These are phyloP conservation scores for Cetonia aurata DNA, from an alignment of 2,888 invertebrate species.

Conservation along the genomic window DNA sequence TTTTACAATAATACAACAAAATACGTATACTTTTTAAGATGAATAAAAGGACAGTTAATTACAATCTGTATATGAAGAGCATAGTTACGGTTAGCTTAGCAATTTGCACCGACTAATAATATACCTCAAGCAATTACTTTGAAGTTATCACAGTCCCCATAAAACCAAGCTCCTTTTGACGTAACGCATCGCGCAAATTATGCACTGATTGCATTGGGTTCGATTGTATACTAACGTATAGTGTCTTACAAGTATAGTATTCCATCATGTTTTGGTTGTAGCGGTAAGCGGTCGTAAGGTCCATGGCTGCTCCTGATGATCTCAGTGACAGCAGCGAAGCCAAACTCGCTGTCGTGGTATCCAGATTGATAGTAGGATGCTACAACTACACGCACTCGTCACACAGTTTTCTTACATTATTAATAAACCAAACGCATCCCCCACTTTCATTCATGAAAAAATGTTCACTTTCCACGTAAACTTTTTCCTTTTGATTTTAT, in stretches of 20 bases:
- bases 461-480: constrained; percentile 47
- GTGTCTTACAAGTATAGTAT: constrained; percentile 93
- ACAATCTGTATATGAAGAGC: too few species aligned
- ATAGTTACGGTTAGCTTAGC: too few species aligned
- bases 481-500: background rate
- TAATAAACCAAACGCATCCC: constrained; percentile 2
- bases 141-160: too few species aligned
- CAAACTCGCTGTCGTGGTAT: constrained; percentile 71
- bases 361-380: constrained; percentile 70
- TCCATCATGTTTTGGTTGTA: constrained; percentile 99
- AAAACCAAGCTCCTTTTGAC: too few species aligned
- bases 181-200: too few species aligned
- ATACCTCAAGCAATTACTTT: too few species aligned
- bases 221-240: constrained; percentile 20
- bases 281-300: constrained; percentile 93
- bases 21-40: too few species aligned
- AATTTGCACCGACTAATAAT: too few species aligned
- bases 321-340: constrained; percentile 76
- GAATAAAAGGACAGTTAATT: too few species aligned
- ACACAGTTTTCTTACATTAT: constrained; percentile 35
- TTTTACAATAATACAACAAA: too few species aligned
- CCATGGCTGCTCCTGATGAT: constrained; percentile 81
- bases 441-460: constrained; percentile 26
- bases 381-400: constrained; percentile 51
- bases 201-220: too few species aligned